Evolutionary conservation across 2,888 invertebrate species (phyloP), one percentile per base, ranked within the genome.

Genomic region (Ethmia dodecea): DNA sequence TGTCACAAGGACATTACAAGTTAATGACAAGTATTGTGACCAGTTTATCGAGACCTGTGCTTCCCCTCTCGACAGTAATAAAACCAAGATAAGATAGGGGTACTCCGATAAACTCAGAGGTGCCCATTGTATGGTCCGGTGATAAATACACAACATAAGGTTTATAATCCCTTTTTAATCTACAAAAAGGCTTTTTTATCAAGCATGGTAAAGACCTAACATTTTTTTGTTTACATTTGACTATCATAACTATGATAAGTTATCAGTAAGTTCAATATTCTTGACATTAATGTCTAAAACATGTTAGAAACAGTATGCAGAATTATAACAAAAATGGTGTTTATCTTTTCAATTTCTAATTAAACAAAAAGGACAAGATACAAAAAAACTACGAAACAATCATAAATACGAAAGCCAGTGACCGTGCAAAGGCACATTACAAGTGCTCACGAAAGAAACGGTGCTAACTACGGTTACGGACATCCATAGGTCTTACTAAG

Each of bases 401-500:
- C n/a, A n/a, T n/a, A n/a, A n/a, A n/a, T n/a, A n/a, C n/a, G n/a
- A n/a, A n/a, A n/a, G n/a, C n/a, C n/a, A 25, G 5, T 25, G 25
- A 5, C 10, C 6, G 41, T 37, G 45, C 35, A 33, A n/a, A n/a
- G n/a, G n/a, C 40, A 33, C 34, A 29, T 33, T 36, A 35, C 39
- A 40, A 39, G 53, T 60, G 50, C 47, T 53, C 39, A 22, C 4
- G 22, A 22, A 22, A 22, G 35, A 52, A 47, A 52, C 28, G 42
- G 59, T 64, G 60, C 66, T 62, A 67, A 56, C 65, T 62, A 68
- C 22, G 8, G 22, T 64, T 62, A 68, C 22, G 8, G 22, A 22
- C 16, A 57, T 41, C 49, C 45, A 40, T 51, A 43, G 45, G 51
- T 67, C 81, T 83, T 81, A 83, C 81, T 64, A 77, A 67, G 61